Conservation (phyloP, 53 echinoderm and acorn worm species). For the Antedon mediterranea region DNA sequence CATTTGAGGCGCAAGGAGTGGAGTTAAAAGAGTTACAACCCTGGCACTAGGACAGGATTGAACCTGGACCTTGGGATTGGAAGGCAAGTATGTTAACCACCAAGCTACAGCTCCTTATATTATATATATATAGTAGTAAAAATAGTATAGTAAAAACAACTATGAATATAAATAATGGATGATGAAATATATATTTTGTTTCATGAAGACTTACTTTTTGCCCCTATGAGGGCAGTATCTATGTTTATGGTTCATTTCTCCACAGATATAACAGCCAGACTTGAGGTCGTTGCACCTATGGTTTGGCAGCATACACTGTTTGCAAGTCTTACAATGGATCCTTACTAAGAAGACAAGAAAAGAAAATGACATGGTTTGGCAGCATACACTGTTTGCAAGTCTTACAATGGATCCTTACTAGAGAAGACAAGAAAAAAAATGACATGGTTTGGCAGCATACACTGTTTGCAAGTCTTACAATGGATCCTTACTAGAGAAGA, state of each 20-base stretch:
- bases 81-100: no score
- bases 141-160: no score
- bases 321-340: slow-evolving; percentile 45
- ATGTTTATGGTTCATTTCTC: slow-evolving; percentile 57
- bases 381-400: no score
- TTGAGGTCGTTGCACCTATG: slow-evolving; percentile 38
- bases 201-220: neutral
- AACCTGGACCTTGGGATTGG: no score
- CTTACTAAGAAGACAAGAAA: neutral
- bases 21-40: no score
- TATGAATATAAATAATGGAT: no score
- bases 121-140: no score
- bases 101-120: no score
- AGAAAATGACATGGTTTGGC: neutral
- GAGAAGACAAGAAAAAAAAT: neutral
- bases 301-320: slow-evolving; percentile 47
- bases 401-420: slow-evolving; percentile 30
- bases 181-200: no score
- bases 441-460: no score
- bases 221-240: slow-evolving; percentile 46
- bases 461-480: slow-evolving; percentile 43
- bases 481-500: slow-evolving; percentile 15
- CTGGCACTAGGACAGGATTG: no score
- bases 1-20: no score
- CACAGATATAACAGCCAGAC: slow-evolving; percentile 73